Evolutionary conservation across 1,140 invertebrate genomes (phyloP).

Genomic region (Brachionus paranguensis): DNA sequence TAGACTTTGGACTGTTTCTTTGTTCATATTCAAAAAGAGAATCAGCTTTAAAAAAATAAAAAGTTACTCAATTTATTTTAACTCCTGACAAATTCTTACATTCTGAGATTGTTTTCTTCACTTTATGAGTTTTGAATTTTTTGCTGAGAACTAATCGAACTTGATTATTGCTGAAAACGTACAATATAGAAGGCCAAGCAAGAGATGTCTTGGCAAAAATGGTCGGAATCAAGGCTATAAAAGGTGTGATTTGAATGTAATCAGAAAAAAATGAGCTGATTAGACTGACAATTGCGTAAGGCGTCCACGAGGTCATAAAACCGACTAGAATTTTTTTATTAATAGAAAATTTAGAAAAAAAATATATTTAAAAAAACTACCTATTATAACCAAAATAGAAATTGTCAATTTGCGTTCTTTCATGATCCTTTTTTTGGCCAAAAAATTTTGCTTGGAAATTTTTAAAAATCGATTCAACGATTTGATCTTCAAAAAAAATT

Average conservation of each 20-base stretch:
- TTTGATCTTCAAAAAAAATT: slow-evolving; percentile 16
- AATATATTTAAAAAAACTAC: background rate
- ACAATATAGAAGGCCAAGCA: background rate
- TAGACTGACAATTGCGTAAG: slow-evolving; percentile 6
- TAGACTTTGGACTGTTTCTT: background rate
- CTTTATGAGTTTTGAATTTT: background rate
- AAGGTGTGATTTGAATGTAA: background rate
- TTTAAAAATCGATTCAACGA: background rate
- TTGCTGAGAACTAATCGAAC: background rate
- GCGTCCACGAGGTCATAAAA: slow-evolving; percentile 20
- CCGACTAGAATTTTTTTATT: background rate
- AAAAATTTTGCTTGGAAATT: background rate
- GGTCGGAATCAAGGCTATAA: background rate
- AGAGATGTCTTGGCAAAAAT: slow-evolving; percentile 33
- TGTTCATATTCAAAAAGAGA: background rate
- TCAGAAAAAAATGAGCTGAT: slow-evolving; percentile 8
- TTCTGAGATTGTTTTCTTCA: background rate
- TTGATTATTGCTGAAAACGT: slow-evolving; percentile 24
- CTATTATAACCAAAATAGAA: background rate
- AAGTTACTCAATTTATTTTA: background rate
- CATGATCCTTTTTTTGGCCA: background rate
- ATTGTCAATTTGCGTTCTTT: slow-evolving; percentile 33
- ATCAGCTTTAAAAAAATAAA: background rate
- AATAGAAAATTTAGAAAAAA: background rate
- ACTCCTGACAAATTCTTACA: background rate